Conservation (phyloP, 1,140 invertebrate genomes). For the Zaprionus gabonicus region DNA sequence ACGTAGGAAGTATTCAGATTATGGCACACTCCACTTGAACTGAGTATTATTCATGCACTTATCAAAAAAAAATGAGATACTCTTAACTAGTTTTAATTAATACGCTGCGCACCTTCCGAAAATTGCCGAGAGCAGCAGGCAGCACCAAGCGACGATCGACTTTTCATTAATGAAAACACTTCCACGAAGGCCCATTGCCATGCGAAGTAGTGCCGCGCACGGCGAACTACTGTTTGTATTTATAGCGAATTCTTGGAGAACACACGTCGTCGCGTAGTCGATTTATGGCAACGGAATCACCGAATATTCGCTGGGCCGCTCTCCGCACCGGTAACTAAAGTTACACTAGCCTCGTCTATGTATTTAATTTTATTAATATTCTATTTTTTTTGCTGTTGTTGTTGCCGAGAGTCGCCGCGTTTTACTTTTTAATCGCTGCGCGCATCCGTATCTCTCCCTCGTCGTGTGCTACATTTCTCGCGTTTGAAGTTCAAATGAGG, state of each 20-base stretch:
- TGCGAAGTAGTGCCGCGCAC: neutral
- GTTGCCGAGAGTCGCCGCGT: constrained; percentile 21
- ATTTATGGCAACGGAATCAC: neutral
- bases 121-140: constrained; percentile 28
- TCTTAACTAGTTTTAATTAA: constrained; percentile 22
- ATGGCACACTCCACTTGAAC: neutral
- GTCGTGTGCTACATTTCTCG: constrained; percentile 76
- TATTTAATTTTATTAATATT: constrained; percentile 48
- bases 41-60: constrained; percentile 7
- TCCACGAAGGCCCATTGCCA: constrained; percentile 23
- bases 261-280: neutral
- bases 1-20: neutral
- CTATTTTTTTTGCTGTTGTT: constrained; percentile 15
- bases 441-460: constrained; percentile 62
- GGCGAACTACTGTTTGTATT: constrained; percentile 14
- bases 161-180: constrained; percentile 27
- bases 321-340: constrained; percentile 9
- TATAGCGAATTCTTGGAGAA: constrained; percentile 23
- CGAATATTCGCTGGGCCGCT: constrained; percentile 10
- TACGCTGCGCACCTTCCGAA: constrained; percentile 38
- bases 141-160: constrained; percentile 5
- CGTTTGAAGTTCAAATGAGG: constrained; percentile 81
- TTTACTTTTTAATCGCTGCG: constrained; percentile 51
- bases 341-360: constrained; percentile 9
- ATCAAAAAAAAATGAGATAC: constrained; percentile 4